Evolutionary conservation across 2,888 invertebrate species (phyloP), one percentile per base, ranked within the genome.

Genomic region (Megalurothrips usitatus): DNA sequence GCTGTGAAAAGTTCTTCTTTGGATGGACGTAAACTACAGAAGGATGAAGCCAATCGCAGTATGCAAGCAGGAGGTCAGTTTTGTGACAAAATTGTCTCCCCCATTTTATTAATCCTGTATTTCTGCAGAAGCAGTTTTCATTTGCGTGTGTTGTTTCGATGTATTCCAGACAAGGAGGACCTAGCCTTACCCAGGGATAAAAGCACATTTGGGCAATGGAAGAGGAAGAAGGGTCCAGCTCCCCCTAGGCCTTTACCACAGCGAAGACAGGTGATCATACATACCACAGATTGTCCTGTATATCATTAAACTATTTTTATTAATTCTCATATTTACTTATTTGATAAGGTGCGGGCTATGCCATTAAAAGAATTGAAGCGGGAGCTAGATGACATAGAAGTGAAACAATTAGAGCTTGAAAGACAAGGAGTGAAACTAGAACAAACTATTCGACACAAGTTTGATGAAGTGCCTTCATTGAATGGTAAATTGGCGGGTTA

Each of bases 341-440:
- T 26, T 47, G 82, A 82, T 79, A 82, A 87, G 87, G 86, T 89
- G 63, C 88, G 87, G 83, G 87, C 89, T 79, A 87, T 91, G 85
- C 89, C 91, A 0, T 87, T 90, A 82, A 88, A 88, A 82, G 89
- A 90, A 81, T 89, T 92, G 68, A 89, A 90, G 84, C 86, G 88
- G 81, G 94, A 96, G 86, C 88, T 97, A 83, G 92, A 93, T 83
- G 91, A 90, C 84, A 93, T 98, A 83, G 96, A 97, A 87, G 91
- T 94, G 80, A 95, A 96, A 86, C 94, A 96, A 86, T 93, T 94
- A 84, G 95, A 96, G 26, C 89, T 97, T 80, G 97, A 97, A 87
- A 92, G 93, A 82, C 95, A 96, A 87, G 97, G 97, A 78, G 94
- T 97, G n/a, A 91, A 93, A 84, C 89, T 98, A 84, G 97, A 98